These are phyloP conservation scores for Trogon surrucura DNA, from an alignment of 2,113 vertebrate genomes.

Conservation along the genomic window DNA sequence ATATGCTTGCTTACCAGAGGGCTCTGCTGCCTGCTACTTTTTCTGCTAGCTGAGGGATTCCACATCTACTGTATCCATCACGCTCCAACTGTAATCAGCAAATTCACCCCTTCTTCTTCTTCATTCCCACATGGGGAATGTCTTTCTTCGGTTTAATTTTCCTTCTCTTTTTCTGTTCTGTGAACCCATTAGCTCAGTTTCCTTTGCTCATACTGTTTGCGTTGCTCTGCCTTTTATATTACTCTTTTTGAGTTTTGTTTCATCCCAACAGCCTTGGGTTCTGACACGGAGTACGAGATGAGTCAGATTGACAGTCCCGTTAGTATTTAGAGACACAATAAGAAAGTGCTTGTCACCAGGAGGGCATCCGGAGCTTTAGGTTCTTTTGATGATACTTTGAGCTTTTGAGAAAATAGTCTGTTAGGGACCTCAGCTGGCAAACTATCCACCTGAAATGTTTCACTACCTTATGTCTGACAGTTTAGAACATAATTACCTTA, in stretches of 20 bases:
- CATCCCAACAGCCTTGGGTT: not conserved
- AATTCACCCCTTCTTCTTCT: not conserved
- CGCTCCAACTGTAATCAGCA: not conserved
- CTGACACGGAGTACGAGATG: not conserved
- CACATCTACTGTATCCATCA: not conserved
- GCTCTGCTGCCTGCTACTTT: not conserved
- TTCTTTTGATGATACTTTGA: not conserved
- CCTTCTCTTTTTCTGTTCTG: not conserved
- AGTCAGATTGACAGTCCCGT: not conserved
- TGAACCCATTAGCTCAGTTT: not conserved
- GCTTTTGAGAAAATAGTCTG: not conserved
- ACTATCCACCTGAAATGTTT: not conserved
- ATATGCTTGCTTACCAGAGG: not conserved
- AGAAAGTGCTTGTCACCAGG: not conserved
- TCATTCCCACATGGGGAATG: not conserved
- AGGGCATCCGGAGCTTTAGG: not conserved
- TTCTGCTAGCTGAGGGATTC: not conserved
- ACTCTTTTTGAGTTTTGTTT: not conserved
- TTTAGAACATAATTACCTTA: not conserved
- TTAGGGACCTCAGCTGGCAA: not conserved
- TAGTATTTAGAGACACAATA: not conserved
- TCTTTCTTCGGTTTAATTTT: not conserved
- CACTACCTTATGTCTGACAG: not conserved
- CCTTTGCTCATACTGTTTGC: not conserved
- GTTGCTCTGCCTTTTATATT: not conserved